Conservation (phyloP, 2,113 vertebrate genomes). For the Mola mola region DNA sequence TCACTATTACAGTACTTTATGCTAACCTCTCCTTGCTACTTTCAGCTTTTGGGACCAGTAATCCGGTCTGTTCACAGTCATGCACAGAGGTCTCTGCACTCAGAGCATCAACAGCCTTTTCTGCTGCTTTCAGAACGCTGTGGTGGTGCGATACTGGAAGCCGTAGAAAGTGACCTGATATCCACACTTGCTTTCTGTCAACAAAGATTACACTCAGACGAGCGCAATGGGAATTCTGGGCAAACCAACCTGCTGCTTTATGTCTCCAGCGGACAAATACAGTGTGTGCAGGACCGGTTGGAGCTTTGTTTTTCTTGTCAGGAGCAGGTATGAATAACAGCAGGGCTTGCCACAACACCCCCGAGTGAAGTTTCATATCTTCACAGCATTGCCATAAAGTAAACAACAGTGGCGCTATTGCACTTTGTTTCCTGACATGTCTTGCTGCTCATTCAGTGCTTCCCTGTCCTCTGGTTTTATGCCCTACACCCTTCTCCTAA, state of each 20-base stretch:
- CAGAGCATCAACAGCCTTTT: conserved; percentile 59
- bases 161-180: conserved; percentile 78
- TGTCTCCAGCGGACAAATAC: conserved; percentile 70
- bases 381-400: conserved; percentile 65
- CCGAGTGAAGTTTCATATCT: conserved; percentile 69
- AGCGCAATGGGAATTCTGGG: conserved; percentile 70
- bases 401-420: conserved; percentile 58
- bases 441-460: conserved; percentile 68
- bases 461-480: conserved; percentile 56
- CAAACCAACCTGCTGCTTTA: conserved; percentile 72
- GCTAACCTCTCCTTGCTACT: conserved; percentile 48
- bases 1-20: conserved; percentile 26
- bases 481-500: conserved; percentile 61
- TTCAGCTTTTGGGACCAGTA: conserved; percentile 49
- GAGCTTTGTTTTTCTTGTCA: conserved; percentile 77
- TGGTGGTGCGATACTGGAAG: conserved; percentile 70
- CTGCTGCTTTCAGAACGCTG: conserved; percentile 50
- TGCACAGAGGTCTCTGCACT: conserved; percentile 58
- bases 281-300: conserved; percentile 60
- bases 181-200: conserved; percentile 80
- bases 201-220: conserved; percentile 78
- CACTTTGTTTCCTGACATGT: conserved; percentile 56
- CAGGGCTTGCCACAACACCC: conserved; percentile 67
- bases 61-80: conserved; percentile 59
- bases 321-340: conserved; percentile 74